phyloP scores from a whole-genome alignment of 2,888 invertebrate species.

The Thysanoteuthis rhombus region DNA sequence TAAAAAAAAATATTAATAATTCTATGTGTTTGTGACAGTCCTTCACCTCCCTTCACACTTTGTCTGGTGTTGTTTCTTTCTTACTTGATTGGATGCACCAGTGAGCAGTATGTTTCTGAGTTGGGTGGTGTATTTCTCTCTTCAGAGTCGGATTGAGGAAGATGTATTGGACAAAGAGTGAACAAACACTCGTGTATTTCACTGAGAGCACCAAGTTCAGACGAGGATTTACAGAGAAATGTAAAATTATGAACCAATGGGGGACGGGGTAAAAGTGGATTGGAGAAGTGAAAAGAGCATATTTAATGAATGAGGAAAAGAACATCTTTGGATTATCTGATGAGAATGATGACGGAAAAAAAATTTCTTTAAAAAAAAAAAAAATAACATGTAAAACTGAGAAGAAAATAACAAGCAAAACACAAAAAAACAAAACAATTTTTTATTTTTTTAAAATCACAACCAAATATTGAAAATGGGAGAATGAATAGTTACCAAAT shows the following conservation, averaged over 20 bases:
- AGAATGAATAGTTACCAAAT: background rate
- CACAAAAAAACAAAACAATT: background rate
- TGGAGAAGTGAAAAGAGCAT: background rate
- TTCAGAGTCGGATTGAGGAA: background rate
- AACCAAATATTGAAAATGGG: background rate
- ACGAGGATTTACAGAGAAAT: background rate
- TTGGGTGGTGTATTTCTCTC: background rate
- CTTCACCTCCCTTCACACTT: background rate
- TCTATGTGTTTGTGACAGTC: background rate
- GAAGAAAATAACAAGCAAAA: background rate
- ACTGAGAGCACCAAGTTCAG: background rate
- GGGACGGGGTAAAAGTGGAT: background rate
- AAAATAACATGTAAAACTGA: background rate
- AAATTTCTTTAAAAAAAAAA: background rate
- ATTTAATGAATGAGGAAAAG: background rate
- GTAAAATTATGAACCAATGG: background rate
- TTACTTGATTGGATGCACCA: background rate
- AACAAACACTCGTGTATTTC: background rate
- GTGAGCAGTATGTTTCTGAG: background rate
- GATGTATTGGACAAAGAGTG: background rate
- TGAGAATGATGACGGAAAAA: background rate
- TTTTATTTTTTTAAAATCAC: background rate
- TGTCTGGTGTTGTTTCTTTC: background rate
- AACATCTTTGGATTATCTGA: background rate
- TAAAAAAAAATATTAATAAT: background rate